Evolutionary conservation across 2,888 invertebrate species (phyloP).

Genomic region (Melangyna quadrimaculata): DNA sequence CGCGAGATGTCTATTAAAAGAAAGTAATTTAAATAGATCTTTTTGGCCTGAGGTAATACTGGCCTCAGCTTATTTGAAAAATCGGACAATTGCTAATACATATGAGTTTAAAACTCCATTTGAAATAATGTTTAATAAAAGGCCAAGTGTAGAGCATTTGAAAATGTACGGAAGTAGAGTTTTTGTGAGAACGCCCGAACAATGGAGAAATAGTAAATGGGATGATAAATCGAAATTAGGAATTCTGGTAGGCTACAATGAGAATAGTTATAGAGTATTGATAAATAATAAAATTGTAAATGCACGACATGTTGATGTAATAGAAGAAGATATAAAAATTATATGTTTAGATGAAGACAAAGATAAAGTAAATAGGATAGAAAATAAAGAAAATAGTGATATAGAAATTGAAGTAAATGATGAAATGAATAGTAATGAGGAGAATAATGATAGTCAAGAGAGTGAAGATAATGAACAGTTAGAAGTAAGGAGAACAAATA

Average conservation of each 20-base stretch:
- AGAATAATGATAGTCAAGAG: neutral
- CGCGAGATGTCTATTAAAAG: conserved; percentile 1
- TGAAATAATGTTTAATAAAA: neutral
- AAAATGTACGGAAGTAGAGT: neutral
- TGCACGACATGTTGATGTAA: neutral
- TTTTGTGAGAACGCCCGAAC: neutral
- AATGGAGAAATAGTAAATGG: neutral
- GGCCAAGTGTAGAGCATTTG: neutral
- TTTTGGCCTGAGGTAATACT: neutral
- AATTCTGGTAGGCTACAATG: neutral
- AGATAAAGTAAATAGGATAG: neutral
- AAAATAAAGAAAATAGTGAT: neutral
- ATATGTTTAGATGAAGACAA: neutral
- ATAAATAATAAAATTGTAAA: neutral
- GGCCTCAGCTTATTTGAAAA: neutral
- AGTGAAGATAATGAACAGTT: neutral
- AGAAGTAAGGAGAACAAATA: neutral
- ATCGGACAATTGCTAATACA: neutral
- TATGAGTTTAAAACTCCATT: neutral
- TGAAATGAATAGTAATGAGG: neutral
- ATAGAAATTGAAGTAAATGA: neutral
- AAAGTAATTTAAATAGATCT: neutral
- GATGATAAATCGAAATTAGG: neutral
- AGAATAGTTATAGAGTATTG: neutral
- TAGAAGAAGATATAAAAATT: neutral